Evolutionary conservation across 2,888 invertebrate species (phyloP).

Genomic region (Drosophila heteroneura): DNA sequence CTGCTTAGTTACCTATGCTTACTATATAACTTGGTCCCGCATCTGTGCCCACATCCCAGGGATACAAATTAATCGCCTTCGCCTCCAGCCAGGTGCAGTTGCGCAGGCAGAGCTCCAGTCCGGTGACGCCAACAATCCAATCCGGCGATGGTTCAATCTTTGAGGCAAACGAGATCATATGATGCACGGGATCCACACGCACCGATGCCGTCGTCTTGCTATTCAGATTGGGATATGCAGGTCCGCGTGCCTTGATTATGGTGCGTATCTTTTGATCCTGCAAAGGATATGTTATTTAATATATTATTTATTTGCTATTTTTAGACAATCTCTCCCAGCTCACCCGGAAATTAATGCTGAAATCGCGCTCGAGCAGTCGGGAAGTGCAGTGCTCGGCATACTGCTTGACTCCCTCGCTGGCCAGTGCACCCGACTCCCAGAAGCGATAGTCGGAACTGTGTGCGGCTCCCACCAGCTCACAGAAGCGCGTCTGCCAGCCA

Average conservation of each 20-base stretch:
- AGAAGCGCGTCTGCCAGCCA: constrained; percentile 95
- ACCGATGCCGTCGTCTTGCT: constrained; percentile 94
- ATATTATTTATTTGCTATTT: neutral
- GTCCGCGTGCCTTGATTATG: constrained; percentile 97
- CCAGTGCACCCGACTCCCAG: constrained; percentile 95
- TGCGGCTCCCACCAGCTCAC: constrained; percentile 97
- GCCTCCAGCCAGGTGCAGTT: constrained; percentile 97
- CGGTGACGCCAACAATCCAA: constrained; percentile 98
- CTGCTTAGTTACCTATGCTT: constrained; percentile 2
- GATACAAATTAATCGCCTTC: constrained; percentile 93
- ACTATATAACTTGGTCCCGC: constrained; percentile 94
- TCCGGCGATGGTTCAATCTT: constrained; percentile 99
- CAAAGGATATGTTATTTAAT: constrained; percentile 29
- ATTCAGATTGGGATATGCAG: constrained; percentile 94
- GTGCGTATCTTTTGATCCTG: constrained; percentile 94
- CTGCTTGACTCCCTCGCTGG: constrained; percentile 95
- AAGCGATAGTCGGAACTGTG: constrained; percentile 94
- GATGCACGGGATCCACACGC: constrained; percentile 95
- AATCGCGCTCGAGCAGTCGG: constrained; percentile 94
- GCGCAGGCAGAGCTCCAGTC: constrained; percentile 93
- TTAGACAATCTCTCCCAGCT: neutral
- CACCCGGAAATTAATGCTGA: constrained; percentile 90
- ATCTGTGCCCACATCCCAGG: constrained; percentile 98
- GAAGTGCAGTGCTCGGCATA: constrained; percentile 98
- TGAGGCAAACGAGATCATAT: constrained; percentile 96